These are phyloP conservation scores for Leptinotarsa lineolata DNA, from an alignment of 1,140 invertebrate species.

Conservation along the genomic window DNA sequence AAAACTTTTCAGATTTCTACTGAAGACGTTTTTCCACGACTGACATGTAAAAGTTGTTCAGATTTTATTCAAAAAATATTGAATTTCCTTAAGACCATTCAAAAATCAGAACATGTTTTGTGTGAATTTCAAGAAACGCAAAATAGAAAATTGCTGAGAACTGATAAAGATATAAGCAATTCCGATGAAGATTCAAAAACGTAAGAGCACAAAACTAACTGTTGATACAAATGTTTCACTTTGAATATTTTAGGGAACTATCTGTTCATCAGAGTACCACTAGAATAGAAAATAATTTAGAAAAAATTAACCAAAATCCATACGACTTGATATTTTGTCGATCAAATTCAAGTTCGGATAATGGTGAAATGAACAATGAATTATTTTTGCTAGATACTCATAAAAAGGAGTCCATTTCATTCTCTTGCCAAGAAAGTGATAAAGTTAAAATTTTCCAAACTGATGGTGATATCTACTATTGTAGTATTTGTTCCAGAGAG, in stretches of 20 bases:
- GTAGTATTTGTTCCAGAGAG: constrained; percentile 22
- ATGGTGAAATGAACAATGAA: not conserved
- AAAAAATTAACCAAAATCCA: not conserved
- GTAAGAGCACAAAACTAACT: not conserved
- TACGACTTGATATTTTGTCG: not conserved
- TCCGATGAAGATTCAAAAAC: not conserved
- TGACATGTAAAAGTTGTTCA: constrained; percentile 21
- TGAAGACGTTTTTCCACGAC: constrained; percentile 15
- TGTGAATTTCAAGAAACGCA: not conserved
- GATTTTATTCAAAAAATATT: constrained; percentile 21
- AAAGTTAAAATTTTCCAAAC: constrained; percentile 20
- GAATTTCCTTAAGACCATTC: constrained; percentile 16
- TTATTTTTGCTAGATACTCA: not conserved
- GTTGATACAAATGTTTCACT: not conserved
- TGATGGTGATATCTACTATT: constrained; percentile 19
- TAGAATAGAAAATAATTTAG: not conserved
- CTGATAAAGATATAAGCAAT: not conserved
- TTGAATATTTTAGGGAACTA: not conserved
- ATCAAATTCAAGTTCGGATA: not conserved
- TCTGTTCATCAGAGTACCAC: not conserved
- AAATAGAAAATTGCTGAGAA: not conserved
- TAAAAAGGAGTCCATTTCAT: not conserved
- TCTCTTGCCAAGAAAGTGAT: not conserved
- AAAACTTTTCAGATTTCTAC: constrained; percentile 18
- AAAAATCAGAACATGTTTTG: constrained; percentile 21